phyloP scores from a whole-genome alignment of 1,140 invertebrate genomes.

The Drosophila arawakana region DNA sequence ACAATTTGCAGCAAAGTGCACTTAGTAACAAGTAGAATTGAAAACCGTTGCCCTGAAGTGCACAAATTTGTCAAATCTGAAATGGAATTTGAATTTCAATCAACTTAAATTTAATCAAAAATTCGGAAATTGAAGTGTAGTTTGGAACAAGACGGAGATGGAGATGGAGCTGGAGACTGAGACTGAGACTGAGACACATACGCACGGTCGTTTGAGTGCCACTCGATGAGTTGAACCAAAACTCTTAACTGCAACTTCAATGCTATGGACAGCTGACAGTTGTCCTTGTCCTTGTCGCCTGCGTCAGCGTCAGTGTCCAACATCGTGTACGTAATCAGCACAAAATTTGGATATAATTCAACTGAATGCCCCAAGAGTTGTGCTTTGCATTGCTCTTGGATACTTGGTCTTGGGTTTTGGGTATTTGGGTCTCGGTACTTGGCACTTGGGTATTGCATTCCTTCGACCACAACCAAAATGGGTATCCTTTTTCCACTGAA shows the following conservation, averaged over 20 bases:
- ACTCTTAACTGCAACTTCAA: constrained; percentile 42
- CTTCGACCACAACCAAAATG: constrained; percentile 42
- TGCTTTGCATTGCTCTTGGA: no score
- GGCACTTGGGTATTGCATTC: neutral
- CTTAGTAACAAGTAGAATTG: constrained; percentile 30
- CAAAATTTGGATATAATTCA: constrained; percentile 76
- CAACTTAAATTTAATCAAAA: constrained; percentile 78
- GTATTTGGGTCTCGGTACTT: constrained; percentile 9
- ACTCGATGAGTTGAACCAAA: constrained; percentile 42
- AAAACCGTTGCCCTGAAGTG: constrained; percentile 22
- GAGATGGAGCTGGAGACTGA: no score
- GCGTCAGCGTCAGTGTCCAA: constrained; percentile 3
- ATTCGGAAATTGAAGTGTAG: constrained; percentile 71
- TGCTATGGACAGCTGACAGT: constrained; percentile 42
- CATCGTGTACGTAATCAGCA: constrained; percentile 46
- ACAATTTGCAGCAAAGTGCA: constrained; percentile 68
- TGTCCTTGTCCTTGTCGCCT: constrained; percentile 17
- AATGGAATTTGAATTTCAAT: constrained; percentile 77
- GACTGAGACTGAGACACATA: neutral
- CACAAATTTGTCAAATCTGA: constrained; percentile 71
- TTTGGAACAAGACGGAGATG: constrained; percentile 6
- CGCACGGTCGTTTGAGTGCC: constrained; percentile 8
- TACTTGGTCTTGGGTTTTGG: neutral
- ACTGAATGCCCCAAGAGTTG: constrained; percentile 58
- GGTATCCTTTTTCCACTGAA: constrained; percentile 12